A percentile compares a stretch with the other conserved stretches of the same genome.
phyloP scores from a whole-genome alignment of 2,113 vertebrate species.

The Bos javanicus region DNA sequence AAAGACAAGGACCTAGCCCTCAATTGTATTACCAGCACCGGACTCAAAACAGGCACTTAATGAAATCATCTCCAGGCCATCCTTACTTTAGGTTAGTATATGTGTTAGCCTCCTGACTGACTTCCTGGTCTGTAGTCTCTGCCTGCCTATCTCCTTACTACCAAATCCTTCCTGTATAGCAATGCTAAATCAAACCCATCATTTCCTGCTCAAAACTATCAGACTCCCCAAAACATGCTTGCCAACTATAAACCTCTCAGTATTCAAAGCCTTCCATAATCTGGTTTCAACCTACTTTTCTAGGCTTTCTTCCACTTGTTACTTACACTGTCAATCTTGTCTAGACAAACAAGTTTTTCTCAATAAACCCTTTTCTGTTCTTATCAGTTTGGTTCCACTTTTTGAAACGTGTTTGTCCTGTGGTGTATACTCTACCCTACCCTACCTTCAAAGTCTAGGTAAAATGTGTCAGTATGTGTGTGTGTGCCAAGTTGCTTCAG shows the following conservation, averaged over 20 bases:
- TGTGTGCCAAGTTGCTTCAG: not conserved
- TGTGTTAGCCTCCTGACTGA: not conserved
- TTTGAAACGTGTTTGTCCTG: not conserved
- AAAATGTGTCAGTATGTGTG: not conserved
- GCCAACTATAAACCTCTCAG: not conserved
- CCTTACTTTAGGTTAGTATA: not conserved
- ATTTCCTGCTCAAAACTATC: conserved; percentile 38
- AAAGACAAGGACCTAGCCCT: not conserved
- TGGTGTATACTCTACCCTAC: not conserved
- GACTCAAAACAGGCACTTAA: not conserved
- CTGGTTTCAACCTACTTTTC: not conserved
- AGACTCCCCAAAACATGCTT: not conserved
- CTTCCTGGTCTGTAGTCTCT: not conserved
- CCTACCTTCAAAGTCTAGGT: not conserved
- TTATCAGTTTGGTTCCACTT: not conserved
- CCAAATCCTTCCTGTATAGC: not conserved
- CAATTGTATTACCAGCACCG: not conserved
- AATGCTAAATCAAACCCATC: not conserved
- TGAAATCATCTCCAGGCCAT: not conserved
- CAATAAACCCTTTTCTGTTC: not conserved
- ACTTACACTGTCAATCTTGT: not conserved
- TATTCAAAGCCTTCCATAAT: conserved; percentile 16
- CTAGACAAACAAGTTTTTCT: not conserved
- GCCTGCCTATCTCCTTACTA: not conserved
- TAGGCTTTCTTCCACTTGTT: not conserved